Conservation (phyloP, 2,113 vertebrate species). For the Melanotaenia duboulayi region DNA sequence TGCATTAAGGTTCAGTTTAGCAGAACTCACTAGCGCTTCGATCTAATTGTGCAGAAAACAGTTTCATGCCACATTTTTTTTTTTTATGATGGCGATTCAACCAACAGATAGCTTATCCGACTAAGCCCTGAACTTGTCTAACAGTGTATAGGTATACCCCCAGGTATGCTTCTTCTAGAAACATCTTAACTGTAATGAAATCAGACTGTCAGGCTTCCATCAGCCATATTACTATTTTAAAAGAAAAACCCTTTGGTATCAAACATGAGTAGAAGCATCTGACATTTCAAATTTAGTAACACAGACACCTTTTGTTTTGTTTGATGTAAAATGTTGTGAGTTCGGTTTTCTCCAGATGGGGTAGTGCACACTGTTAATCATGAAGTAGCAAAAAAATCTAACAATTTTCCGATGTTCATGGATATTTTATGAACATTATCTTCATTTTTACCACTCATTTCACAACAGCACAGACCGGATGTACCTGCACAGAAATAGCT, state of each 20-base stretch:
- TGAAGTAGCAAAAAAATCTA: constrained; percentile 7
- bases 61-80: not conserved
- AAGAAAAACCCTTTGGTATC: constrained; percentile 16
- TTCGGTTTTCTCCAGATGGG: not conserved
- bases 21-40: constrained; percentile 26
- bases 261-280: constrained; percentile 11
- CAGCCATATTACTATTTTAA: constrained; percentile 13
- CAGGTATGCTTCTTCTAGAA: not conserved
- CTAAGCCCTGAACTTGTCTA: constrained; percentile 21
- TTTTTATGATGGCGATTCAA: constrained; percentile 12
- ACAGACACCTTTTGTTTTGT: not conserved
- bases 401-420: constrained; percentile 12
- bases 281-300: constrained; percentile 19
- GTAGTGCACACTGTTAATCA: constrained; percentile 1
- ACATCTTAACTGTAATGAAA: constrained; percentile 34
- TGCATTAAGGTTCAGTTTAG: constrained; percentile 30
- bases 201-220: constrained; percentile 12
- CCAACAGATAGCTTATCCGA: not conserved
- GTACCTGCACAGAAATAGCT: constrained; percentile 15
- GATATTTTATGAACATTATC: constrained; percentile 32
- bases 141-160: not conserved
- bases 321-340: constrained; percentile 6
- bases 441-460: constrained; percentile 28
- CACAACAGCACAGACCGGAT: not conserved
- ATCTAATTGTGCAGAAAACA: constrained; percentile 42